Evolutionary conservation across 2,113 vertebrate species (phyloP), one percentile per base, ranked within the genome.

Genomic region (Colinus virginianus): DNA sequence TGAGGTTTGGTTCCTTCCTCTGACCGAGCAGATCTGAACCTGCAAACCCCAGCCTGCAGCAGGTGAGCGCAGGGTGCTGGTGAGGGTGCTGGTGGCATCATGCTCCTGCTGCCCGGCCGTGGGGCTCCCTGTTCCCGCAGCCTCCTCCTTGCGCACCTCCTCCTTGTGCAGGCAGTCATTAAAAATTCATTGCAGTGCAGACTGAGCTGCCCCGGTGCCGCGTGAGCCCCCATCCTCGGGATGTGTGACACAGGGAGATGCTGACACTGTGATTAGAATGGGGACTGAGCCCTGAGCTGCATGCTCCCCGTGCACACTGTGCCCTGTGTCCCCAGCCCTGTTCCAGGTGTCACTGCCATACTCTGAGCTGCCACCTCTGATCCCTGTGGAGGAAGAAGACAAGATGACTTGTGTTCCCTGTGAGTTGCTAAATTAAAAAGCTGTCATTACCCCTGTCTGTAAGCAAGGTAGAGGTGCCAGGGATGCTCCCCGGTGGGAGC

Each of bases 181-280:
- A 95, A 96, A 96, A 94, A 96, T 96, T 95, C 21, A 96, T 94
- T 1, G 58, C 74, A 4, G 48, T 69, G 67, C 87, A 80, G 85
- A 70, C 0, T 0, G 28, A 92, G 51, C 59, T 0, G 10, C 20
- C 22, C 36, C 0, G 18, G 42, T 83, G 77, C 70, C 79, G 40
- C 63, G 53, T 0, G 32, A 91, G 72, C 5, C 70, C 8, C 2
- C 32, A 42, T 88, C 64, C 38, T 42, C 0, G 0, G 79, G 51
- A 67, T 80, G 43, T 58, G 42, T 95, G 82, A 83, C 1, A 19
- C 25, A 38, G 5, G 38, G 90, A 91, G 79, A 74, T 70, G 85
- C n/a, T 91, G 93, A 83, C 87, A 77, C 45, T 58, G 82, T 87
- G 93, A 91, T 95, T 77, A 80, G 72, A 88, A 36, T 11, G 78